Conservation (phyloP, 2,888 invertebrate species). For the Lamproptera curius region DNA sequence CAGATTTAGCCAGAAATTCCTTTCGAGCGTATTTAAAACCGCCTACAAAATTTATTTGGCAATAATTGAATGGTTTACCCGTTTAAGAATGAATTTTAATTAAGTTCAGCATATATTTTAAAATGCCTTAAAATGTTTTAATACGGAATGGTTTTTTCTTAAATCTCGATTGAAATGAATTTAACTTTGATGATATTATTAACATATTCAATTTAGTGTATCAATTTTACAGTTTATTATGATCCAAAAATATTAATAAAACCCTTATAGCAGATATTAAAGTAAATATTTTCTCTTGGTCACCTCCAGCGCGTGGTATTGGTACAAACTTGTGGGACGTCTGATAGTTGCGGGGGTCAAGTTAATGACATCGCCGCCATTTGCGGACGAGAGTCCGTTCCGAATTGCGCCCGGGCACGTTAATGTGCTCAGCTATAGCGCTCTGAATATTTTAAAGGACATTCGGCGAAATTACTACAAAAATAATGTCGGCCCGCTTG, state of each 20-base stretch:
- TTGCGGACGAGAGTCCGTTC: constrained; percentile 69
- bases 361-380: constrained; percentile 76
- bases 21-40: constrained; percentile 58
- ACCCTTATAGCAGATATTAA: too few species aligned
- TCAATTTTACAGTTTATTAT: too few species aligned
- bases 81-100: too few species aligned
- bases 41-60: too few species aligned
- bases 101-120: too few species aligned
- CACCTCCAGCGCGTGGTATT: constrained; percentile 68
- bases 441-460: constrained; percentile 78
- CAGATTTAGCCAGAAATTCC: constrained; percentile 65
- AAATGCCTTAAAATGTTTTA: too few species aligned
- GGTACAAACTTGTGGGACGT: constrained; percentile 68
- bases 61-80: too few species aligned
- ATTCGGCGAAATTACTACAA: constrained; percentile 76
- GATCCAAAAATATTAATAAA: too few species aligned
- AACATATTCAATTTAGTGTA: too few species aligned
- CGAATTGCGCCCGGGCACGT: constrained; percentile 72
- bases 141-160: too few species aligned
- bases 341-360: constrained; percentile 73
- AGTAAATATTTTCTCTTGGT: constrained; percentile 43
- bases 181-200: too few species aligned
- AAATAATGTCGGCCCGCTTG: constrained; percentile 76
- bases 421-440: constrained; percentile 72
- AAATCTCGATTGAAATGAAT: too few species aligned